These are phyloP conservation scores for Drosophila kokeensis DNA, from an alignment of 2,888 invertebrate genomes.

Conservation along the genomic window DNA sequence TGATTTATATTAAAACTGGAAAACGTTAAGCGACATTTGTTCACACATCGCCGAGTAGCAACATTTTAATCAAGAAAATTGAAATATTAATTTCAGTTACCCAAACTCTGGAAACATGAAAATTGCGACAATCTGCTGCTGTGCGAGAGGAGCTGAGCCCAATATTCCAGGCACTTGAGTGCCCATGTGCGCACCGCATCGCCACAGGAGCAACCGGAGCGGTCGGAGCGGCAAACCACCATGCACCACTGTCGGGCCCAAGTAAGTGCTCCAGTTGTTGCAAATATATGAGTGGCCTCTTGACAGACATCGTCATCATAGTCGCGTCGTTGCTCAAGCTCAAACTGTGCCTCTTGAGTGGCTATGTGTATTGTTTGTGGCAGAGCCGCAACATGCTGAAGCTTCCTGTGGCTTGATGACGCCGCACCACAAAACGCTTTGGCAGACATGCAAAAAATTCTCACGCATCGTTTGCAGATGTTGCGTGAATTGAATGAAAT, in stretches of 20 bases:
- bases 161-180: constrained; percentile 72
- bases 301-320: constrained; percentile 72
- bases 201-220: constrained; percentile 58
- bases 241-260: constrained; percentile 23
- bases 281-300: constrained; percentile 81
- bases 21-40: constrained; percentile 46
- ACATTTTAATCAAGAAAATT: constrained; percentile 61
- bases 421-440: constrained; percentile 45
- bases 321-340: constrained; percentile 45
- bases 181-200: constrained; percentile 70
- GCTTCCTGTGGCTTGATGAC: constrained; percentile 79
- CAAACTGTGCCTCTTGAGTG: constrained; percentile 72
- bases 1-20: constrained; percentile 4
- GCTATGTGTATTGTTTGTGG: constrained; percentile 54
- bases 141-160: constrained; percentile 32
- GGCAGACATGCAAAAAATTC: constrained; percentile 65
- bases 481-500: constrained; percentile 12
- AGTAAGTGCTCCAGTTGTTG: constrained; percentile 69
- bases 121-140: constrained; percentile 68
- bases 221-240: constrained; percentile 38
- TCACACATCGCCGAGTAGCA: constrained; percentile 72
- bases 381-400: constrained; percentile 50
- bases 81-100: constrained; percentile 35
- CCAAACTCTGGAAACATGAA: constrained; percentile 13
- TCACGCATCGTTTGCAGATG: constrained; percentile 75